Evolutionary conservation across 2,888 invertebrate genomes (phyloP).

Genomic region (Tachina grossa): DNA sequence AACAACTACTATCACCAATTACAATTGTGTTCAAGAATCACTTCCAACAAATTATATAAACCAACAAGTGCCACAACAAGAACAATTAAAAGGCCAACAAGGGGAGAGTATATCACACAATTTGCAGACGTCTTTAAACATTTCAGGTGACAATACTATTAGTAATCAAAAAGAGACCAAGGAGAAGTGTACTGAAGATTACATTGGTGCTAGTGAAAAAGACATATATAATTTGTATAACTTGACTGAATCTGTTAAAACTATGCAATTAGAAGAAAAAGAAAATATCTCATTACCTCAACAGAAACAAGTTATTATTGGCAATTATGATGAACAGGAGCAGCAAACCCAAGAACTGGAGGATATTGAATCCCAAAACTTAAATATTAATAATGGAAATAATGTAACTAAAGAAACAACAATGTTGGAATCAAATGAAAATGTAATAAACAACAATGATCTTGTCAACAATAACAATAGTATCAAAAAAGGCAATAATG

Average conservation of each 20-base stretch:
- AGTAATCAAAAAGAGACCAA: slow-evolving; percentile 20
- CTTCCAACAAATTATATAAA: slow-evolving; percentile 60
- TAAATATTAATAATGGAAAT: slow-evolving; percentile 63
- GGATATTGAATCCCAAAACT: slow-evolving; percentile 14
- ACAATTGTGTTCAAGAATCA: slow-evolving; percentile 61
- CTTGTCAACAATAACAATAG: slow-evolving; percentile 37
- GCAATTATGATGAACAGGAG: slow-evolving; percentile 50
- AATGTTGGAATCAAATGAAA: slow-evolving; percentile 17
- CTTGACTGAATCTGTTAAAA: slow-evolving; percentile 44
- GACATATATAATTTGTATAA: slow-evolving; percentile 15
- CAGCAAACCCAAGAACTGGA: slow-evolving; percentile 21
- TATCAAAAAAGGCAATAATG: slow-evolving; percentile 53
- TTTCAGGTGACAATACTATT: slow-evolving; percentile 36
- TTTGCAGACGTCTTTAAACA: slow-evolving; percentile 9
- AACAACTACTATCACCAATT: slow-evolving; percentile 41
- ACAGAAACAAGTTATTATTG: slow-evolving; percentile 42
- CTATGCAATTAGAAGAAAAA: slow-evolving; percentile 67
- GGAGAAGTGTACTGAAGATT: slow-evolving; percentile 22
- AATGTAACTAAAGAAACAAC: slow-evolving; percentile 47
- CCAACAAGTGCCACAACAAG: slow-evolving; percentile 53
- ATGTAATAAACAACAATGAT: slow-evolving; percentile 43
- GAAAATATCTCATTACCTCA: slow-evolving; percentile 58
- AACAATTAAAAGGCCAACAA: slow-evolving; percentile 37
- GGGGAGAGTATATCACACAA: slow-evolving; percentile 8
- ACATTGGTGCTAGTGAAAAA: slow-evolving; percentile 55